Base-by-base conservation (phyloP, 2,113 vertebrate genomes). In the Etheostoma cragini region DNA sequence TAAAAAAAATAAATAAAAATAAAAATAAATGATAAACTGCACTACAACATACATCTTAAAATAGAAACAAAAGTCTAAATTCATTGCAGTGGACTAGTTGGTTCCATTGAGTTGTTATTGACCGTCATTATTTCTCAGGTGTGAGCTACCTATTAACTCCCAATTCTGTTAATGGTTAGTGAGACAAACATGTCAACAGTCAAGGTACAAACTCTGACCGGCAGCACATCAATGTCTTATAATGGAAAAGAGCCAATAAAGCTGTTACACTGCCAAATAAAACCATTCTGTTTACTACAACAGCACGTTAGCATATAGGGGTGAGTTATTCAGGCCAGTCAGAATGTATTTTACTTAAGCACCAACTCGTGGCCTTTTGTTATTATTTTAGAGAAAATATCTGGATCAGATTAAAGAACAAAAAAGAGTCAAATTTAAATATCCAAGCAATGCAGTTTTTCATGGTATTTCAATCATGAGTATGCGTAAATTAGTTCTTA, bases 171-270 rank as follows among this genome's bases (percentile, higher is more conserved):
- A 90, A 92, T 87, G 81, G 74, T 91, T 88, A 82, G 74, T 49
- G 0, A 71, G 73, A 86, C 76, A 83, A 88, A 89, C 87, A 89
- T 87, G 87, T 90, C 89, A 91, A 89, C 82, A 88, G 80, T 76
- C 85, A 69, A 66, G 82, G 84, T 75, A 80, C 78, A 93, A 90
- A 93, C 84, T 87, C 75, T 77, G 78, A 88, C 62, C 70, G 30
- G 68, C 49, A 75, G 71, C 83, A 75, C 46, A 60, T 91, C 83
- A 84, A 77, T 83, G 54, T 78, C 52, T 85, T 61, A 5, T 5
- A 75, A 74, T 54, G 52, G 72, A 19, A 2, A 57, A 22, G 38
- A 22, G 42, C 74, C 83, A 82, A 76, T 75, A 72, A 80, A 81
- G 33, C 54, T 49, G 57, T 24, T 72, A 46, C 68, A 64, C 60